Evolutionary conservation across 2,888 invertebrate genomes (phyloP).

Genomic region (Thymelicus acteon): DNA sequence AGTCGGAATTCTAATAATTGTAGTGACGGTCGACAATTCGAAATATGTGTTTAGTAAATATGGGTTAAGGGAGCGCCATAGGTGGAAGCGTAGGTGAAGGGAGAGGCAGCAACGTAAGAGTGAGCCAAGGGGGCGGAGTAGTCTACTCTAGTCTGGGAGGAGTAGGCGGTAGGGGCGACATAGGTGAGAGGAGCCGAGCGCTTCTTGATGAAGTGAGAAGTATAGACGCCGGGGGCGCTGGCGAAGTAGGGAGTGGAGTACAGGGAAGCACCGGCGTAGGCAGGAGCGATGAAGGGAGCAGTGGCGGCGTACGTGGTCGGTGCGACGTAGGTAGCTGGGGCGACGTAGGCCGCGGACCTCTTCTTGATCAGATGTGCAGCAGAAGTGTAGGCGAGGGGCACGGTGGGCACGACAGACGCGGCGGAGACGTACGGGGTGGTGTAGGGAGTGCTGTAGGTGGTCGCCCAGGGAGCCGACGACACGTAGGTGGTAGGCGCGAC

Average conservation of each 20-base stretch:
- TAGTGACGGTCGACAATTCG: not conserved
- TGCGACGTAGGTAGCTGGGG: conserved; percentile 49
- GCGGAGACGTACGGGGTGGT: conserved; percentile 50
- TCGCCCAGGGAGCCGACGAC: conserved; percentile 44
- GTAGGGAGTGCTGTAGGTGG: conserved; percentile 48
- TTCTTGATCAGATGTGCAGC: conserved; percentile 63
- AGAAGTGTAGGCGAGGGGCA: conserved; percentile 44
- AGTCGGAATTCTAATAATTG: too few relatives aligned
- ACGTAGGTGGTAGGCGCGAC: conserved; percentile 48
- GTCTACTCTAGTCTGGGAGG: conserved; percentile 57
- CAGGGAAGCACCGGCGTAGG: conserved; percentile 44
- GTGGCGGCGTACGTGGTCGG: conserved; percentile 52
- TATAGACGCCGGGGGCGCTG: conserved; percentile 29
- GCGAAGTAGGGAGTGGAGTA: conserved; percentile 52
- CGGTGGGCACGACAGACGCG: conserved; percentile 51
- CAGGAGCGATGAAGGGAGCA: conserved; percentile 37
- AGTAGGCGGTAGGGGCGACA: conserved; percentile 53
- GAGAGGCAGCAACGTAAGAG: conserved; percentile 46
- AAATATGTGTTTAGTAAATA: not conserved
- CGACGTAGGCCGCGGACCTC: conserved; percentile 53
- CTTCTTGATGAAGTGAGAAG: conserved; percentile 42
- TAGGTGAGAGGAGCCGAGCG: conserved; percentile 48
- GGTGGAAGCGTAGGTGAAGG: conserved; percentile 18
- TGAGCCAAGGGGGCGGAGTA: conserved; percentile 50
- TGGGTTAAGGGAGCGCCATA: conserved; percentile 13